These are phyloP conservation scores for Platysteira castanea DNA, from an alignment of 2,113 vertebrate species.

Conservation along the genomic window DNA sequence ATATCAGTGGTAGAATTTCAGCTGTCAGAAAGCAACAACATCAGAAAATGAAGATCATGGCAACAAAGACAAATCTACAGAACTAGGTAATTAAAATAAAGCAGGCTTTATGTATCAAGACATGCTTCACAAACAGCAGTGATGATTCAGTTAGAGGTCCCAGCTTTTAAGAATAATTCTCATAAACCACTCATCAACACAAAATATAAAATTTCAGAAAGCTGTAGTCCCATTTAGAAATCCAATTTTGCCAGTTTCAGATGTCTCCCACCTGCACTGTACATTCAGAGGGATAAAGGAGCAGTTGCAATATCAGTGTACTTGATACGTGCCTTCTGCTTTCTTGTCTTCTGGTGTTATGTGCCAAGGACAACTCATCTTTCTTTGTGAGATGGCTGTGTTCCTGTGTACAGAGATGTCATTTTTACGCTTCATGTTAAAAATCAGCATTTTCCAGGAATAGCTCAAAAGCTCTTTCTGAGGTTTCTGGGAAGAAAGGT, in stretches of 20 bases:
- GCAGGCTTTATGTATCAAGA: background rate
- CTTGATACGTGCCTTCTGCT: background rate
- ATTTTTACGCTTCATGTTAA: background rate
- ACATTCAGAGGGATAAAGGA: background rate
- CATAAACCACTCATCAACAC: background rate
- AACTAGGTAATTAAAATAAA: background rate
- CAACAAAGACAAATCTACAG: background rate
- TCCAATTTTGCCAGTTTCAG: background rate
- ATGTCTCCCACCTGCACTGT: background rate
- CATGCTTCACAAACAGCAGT: background rate
- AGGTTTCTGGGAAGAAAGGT: background rate
- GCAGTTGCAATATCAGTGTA: background rate
- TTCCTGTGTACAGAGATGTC: background rate
- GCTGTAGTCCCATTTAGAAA: background rate
- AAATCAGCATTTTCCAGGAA: background rate
- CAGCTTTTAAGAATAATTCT: background rate
- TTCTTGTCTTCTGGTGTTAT: background rate
- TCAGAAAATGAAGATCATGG: background rate
- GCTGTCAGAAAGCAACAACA: background rate
- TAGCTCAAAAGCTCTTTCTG: background rate
- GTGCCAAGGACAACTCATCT: background rate
- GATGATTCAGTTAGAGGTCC: fast-evolving
- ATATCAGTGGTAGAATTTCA: background rate
- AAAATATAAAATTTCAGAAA: background rate
- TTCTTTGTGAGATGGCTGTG: background rate